Evolutionary conservation across 2,797 vertebrate species (phyloP).

Genomic region (Nothura maculosa): DNA sequence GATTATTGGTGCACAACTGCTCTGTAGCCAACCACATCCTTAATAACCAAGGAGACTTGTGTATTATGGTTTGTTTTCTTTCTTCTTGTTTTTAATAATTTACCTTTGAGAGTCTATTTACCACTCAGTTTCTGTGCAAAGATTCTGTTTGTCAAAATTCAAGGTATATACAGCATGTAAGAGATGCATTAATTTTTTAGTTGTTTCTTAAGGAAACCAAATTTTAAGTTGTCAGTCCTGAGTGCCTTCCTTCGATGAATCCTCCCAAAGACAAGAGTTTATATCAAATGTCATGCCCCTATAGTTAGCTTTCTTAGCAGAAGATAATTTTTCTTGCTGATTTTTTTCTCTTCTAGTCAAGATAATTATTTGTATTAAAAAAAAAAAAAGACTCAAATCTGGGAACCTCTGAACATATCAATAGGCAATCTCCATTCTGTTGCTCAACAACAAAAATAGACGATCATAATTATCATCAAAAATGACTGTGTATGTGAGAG

Average conservation of each 20-base stretch:
- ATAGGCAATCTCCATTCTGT: background rate
- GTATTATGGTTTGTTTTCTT: constrained; percentile 67
- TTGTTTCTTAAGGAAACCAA: constrained; percentile 63
- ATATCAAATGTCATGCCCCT: constrained; percentile 23
- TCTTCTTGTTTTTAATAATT: constrained; percentile 81
- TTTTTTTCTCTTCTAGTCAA: constrained; percentile 12
- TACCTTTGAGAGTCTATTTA: constrained; percentile 76
- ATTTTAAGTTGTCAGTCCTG: constrained; percentile 52
- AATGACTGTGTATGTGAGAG: background rate
- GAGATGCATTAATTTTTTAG: constrained; percentile 76
- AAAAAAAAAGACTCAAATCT: too few species aligned
- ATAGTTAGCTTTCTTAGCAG: constrained; percentile 14
- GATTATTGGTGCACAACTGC: constrained; percentile 68
- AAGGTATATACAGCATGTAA: constrained; percentile 63
- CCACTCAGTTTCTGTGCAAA: constrained; percentile 48
- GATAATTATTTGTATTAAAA: constrained; percentile 25
- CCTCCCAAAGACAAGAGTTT: constrained; percentile 40
- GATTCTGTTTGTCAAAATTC: constrained; percentile 76
- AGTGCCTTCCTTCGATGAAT: constrained; percentile 62
- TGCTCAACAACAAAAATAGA: background rate
- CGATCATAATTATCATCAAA: background rate
- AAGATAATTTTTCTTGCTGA: constrained; percentile 33
- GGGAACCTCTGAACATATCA: background rate
- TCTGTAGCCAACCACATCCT: constrained; percentile 76
- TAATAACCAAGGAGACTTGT: constrained; percentile 75